phyloP scores from a whole-genome alignment of 2,113 vertebrate genomes.

The Urocynchramus pylzowi region DNA sequence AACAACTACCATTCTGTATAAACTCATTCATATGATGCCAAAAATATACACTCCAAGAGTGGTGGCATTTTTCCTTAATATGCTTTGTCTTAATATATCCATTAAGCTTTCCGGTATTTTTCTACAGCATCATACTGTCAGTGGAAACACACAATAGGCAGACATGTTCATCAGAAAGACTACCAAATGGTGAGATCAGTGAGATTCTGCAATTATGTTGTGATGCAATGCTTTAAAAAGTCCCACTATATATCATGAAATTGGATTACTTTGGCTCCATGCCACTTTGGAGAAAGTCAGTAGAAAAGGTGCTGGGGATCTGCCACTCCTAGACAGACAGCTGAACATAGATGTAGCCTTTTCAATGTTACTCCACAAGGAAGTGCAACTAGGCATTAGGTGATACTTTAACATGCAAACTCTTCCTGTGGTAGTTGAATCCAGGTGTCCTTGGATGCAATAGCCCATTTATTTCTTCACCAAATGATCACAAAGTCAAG shows the following conservation, averaged over 20 bases:
- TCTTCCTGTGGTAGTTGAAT: neutral
- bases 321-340: neutral
- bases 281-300: neutral
- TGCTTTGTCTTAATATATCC: neutral
- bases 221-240: neutral
- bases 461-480: neutral
- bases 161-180: neutral
- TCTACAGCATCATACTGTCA: neutral
- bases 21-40: neutral
- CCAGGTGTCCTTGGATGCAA: neutral
- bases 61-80: neutral
- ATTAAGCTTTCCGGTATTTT: neutral
- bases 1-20: neutral
- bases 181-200: neutral
- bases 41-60: neutral
- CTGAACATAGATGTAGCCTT: neutral
- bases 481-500: neutral
- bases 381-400: neutral
- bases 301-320: neutral
- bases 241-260: neutral
- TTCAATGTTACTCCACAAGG: neutral
- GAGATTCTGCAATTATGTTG: neutral
- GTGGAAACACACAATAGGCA: neutral
- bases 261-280: neutral
- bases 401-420: neutral